Evolutionary conservation across 2,888 invertebrate species (phyloP), one percentile per base, ranked within the genome.

Genomic region (Epirrhoe tristata): DNA sequence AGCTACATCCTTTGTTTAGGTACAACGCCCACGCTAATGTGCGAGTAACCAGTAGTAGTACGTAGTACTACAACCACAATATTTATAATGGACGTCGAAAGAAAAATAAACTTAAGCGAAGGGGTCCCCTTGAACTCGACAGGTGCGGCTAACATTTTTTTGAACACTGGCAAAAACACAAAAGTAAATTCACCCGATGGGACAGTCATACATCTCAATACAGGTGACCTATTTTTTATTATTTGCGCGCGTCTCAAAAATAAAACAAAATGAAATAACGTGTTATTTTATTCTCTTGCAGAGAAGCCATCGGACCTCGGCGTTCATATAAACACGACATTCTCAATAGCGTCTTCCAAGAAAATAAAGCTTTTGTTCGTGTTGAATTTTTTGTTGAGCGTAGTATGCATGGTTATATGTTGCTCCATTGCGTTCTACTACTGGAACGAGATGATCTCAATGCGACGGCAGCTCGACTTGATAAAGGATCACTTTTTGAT

Each of bases 1-100:
- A 89, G 86, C 86, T 89, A 79, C 83, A 85, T 90, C 90, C 91
- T 91, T 92, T 91, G 92, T 91, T 89, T 89, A 88, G 89, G 87
- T 79, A 79, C 84, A 83, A 78, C 83, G 86, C 68, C 68, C 61
- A 84, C 90, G 87, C 88, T 85, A 75, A 81, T 81, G 79, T 66
- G 75, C 78, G 80, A 78, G 78, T 85, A 81, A 85, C 77, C 77
- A 77, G 81, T 83, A 81, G 81, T 87, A 84, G 79, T 77, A 79
- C 77, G 72, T 75, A 67, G 73, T 76, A 76, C 72, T 74, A 65
- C 70, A 70, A 77, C 72, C 74, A 75, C 75, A 79, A 76, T 81
- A 82, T 81, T 81, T 79, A 88, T 69, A 78, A 93, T 93, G 93
- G 91, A 91, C 75, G 83, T 81, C 54, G 90, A 90, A 74, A 86